Base-by-base conservation (phyloP, 2,113 vertebrate species). In the Romanogobio albipinnatus region DNA sequence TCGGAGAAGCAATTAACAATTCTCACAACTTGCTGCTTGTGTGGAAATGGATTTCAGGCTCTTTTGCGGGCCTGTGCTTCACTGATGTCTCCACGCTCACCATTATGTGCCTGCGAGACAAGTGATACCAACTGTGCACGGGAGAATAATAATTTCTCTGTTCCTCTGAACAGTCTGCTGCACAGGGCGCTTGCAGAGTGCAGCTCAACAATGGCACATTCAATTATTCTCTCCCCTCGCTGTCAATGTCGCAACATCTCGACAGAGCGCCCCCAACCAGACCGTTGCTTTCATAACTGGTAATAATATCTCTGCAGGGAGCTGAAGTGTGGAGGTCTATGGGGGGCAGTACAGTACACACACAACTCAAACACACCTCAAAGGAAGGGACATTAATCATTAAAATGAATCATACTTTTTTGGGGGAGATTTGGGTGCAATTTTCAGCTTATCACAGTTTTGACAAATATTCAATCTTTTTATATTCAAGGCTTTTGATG, bases 211-310 rank as follows among this genome's bases (percentile, higher is more conserved):
- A 66, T 66, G 87, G 58, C 64, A 71, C 70, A 86, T 78, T 88
- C 82, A 88, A 74, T 88, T 85, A 85, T 82, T 86, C 51, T 85
- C 78, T 86, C 74, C 36, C 47, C 59, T 79, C 82, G 62, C 66
- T 74, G 71, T 78, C 82, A 73, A 71, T 64, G 47, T 51, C 47
- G 66, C 76, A 86, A 78, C 82, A 79, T 74, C 58, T 66, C 73
- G 45, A 66, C 47, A 47, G 74, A 66, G 73, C 24, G 33, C 82
- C 56, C 70, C 19, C 76, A 80, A 56, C 58, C 71, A 71, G 77
- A 64, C 45, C 77, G 82, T 70, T 1, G 73, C 64, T 66, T 77
- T 82, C 49, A 82, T 86, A 62, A 74, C 62, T 4, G 45, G 82
- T 76, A 84, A 86, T 84, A 76, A 82, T 59, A 71, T 84, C 61